These are phyloP conservation scores for Ectropis grisescens DNA, from an alignment of 1,140 invertebrate genomes.

Conservation along the genomic window DNA sequence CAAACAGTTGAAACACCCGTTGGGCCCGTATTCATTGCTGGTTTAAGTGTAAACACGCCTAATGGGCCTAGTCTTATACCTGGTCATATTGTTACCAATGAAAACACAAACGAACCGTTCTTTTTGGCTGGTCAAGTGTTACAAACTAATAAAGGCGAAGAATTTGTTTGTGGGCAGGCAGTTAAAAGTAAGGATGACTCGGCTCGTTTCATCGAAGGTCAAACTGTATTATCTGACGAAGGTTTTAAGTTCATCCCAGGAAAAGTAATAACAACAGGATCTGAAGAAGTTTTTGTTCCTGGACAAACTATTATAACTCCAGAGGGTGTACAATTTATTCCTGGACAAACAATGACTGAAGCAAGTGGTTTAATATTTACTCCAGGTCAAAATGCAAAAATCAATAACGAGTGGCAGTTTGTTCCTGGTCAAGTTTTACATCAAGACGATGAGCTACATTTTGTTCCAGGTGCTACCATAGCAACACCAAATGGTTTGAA, in stretches of 20 bases:
- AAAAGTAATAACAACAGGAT: conserved; percentile 63
- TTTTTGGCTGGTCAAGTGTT: conserved; percentile 79
- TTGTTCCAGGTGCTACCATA: conserved; percentile 76
- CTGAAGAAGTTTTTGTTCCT: conserved; percentile 73
- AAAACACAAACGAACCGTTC: conserved; percentile 71
- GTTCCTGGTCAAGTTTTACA: conserved; percentile 74
- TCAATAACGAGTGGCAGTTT: conserved; percentile 72
- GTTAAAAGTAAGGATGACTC: conserved; percentile 73
- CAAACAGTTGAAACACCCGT: conserved; percentile 79
- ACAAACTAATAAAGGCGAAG: conserved; percentile 71
- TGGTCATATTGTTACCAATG: conserved; percentile 75
- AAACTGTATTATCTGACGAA: conserved; percentile 75
- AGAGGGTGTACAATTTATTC: conserved; percentile 73
- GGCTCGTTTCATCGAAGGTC: conserved; percentile 75
- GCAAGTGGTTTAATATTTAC: conserved; percentile 73
- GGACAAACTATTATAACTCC: conserved; percentile 78
- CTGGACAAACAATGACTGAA: conserved; percentile 73
- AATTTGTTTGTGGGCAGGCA: conserved; percentile 78
- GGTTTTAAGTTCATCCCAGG: conserved; percentile 79
- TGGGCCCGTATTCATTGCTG: conserved; percentile 79
- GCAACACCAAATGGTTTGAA: conserved; percentile 74
- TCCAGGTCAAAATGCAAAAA: conserved; percentile 75
- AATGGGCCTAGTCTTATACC: conserved; percentile 77
- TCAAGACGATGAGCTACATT: conserved; percentile 67
- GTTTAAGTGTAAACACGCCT: conserved; percentile 78